Percentiles rank a stretch among this genome's conserved stretches.
phyloP scores from a whole-genome alignment of 1,140 invertebrate species.

The Drosophila quadrilineata region DNA sequence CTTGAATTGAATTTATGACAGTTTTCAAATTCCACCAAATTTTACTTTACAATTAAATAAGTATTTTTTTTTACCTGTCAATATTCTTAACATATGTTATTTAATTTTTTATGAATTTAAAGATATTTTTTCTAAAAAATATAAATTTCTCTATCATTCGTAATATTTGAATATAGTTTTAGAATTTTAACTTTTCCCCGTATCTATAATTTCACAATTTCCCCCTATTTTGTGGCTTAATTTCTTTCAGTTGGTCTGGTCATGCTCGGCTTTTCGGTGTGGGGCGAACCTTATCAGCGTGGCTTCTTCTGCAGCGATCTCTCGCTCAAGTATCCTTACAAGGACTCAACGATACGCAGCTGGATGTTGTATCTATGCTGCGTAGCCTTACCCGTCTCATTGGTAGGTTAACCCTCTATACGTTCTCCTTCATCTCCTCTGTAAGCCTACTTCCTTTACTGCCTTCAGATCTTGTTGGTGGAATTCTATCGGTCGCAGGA shows the following conservation, averaged over 20 bases:
- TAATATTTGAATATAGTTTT: too few species aligned
- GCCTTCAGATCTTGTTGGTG: slow-evolving; percentile 62
- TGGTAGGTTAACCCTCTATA: slow-evolving; percentile 84
- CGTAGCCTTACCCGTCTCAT: slow-evolving; percentile 86
- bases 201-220: background rate
- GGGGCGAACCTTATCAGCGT: slow-evolving; percentile 89
- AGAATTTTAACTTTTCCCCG: too few species aligned
- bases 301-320: slow-evolving; percentile 98
- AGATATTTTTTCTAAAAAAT: too few species aligned
- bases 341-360: slow-evolving; percentile 90
- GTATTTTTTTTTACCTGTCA: too few species aligned
- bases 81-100: too few species aligned
- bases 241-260: slow-evolving; percentile 85
- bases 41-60: too few species aligned
- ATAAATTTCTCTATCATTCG: too few species aligned
- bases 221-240: background rate
- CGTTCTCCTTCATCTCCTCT: background rate
- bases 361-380: slow-evolving; percentile 89
- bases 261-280: slow-evolving; percentile 87
- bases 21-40: too few species aligned
- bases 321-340: slow-evolving; percentile 92
- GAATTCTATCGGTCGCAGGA: slow-evolving; percentile 68
- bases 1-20: too few species aligned
- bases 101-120: too few species aligned
- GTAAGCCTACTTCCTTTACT: background rate